Evolutionary conservation across 2,888 invertebrate genomes (phyloP), one percentile per base, ranked within the genome.

Genomic region (Eledona agricola): DNA sequence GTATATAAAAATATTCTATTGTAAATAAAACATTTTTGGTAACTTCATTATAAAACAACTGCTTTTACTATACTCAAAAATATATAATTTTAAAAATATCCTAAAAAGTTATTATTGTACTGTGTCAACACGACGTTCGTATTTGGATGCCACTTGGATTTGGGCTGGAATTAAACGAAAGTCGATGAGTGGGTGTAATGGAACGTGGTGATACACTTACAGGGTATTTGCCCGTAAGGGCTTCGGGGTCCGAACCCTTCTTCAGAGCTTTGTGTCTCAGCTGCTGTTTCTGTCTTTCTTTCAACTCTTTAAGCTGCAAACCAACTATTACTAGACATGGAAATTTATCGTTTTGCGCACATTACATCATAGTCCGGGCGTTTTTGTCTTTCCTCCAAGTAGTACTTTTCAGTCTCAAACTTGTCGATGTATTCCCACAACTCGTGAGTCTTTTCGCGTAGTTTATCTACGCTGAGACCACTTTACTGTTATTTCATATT

Each of bases 101-200:
- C n/a, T n/a, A n/a, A n/a, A n/a, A n/a, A n/a, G n/a, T n/a, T n/a
- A n/a, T n/a, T n/a, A n/a, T n/a, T n/a, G n/a, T n/a, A n/a, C n/a
- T n/a, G 96, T 93, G 81, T 97, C 97, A 65, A 95, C 93, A 80
- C 96, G 93, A 80, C 96, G 86, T 83, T 97, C 97, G 82, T 96
- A 97, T 86, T 97, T 97, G 82, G 96, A 96, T 79, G 96, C 95
- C 77, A 96, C 94, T 85, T 94, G 94, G 79, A 97, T 95, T 87
- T 96, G 76, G 96, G 96, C 93, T 95, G 78, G 43, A 83, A 73
- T n/a, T n/a, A 67, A 62, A 52, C 51, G 46, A 51, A 52, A 6
- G 10, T 10, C 29, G 19, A 15, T 16, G 15, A 5, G 11, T 32
- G 9, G 16, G 16, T 2, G n/a, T n/a, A n/a, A n/a, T 12, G 2